These are phyloP conservation scores for Bucco capensis DNA, from an alignment of 2,113 vertebrate species.

Conservation along the genomic window DNA sequence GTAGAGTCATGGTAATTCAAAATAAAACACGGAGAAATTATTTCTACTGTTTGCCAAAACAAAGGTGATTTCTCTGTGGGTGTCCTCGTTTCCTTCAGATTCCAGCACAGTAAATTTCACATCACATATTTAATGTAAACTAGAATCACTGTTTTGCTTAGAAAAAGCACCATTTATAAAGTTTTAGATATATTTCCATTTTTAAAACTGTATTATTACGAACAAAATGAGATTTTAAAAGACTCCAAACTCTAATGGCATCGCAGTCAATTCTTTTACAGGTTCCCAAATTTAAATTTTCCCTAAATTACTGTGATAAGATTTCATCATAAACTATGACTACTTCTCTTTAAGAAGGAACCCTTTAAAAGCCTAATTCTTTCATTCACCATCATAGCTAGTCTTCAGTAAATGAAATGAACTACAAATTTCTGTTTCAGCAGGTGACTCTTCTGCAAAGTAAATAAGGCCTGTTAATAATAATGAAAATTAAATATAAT, in stretches of 20 bases:
- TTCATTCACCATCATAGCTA: background rate
- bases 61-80: constrained; percentile 20
- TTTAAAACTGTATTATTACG: background rate
- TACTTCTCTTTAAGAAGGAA: background rate
- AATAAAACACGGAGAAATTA: constrained; percentile 14
- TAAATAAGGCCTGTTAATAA: background rate
- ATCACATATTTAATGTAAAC: background rate
- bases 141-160: background rate
- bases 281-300: background rate
- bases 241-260: background rate
- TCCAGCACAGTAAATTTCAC: constrained; percentile 43
- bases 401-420: background rate
- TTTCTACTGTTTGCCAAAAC: constrained; percentile 3
- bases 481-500: background rate
- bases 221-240: background rate
- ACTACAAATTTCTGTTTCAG: background rate
- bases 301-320: background rate
- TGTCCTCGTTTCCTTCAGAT: background rate
- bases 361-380: background rate
- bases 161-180: background rate
- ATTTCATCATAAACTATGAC: background rate
- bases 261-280: background rate
- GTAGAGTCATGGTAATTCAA: constrained; percentile 11
- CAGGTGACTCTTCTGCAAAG: background rate
- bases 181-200: background rate